A percentile compares a stretch with the other conserved stretches of the same genome.
These are phyloP conservation scores for Urocyon cinereoargenteus DNA, from an alignment of 2,797 vertebrate species.

Conservation along the genomic window DNA sequence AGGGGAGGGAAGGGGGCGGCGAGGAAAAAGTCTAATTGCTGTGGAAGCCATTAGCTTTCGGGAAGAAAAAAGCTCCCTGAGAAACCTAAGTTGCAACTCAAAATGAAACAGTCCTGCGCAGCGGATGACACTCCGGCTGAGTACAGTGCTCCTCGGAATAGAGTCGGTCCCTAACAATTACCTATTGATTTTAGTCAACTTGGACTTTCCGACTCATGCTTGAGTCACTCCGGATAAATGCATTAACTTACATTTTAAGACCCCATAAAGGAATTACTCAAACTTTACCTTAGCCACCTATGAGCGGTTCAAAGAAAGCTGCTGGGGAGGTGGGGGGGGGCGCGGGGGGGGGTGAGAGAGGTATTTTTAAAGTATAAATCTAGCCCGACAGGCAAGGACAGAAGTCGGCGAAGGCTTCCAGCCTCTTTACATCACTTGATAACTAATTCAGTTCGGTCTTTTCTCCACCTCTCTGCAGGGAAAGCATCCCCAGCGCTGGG, in stretches of 20 bases:
- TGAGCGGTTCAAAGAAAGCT: conserved; percentile 40
- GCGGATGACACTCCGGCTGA: conserved; percentile 26
- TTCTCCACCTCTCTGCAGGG: neutral
- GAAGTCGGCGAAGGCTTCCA: conserved; percentile 5
- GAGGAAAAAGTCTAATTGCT: conserved; percentile 71
- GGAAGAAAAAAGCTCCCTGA: conserved; percentile 24
- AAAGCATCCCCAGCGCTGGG: neutral
- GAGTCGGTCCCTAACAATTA: neutral
- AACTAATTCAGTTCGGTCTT: neutral
- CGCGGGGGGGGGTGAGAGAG: neutral
- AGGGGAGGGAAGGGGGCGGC: conserved; percentile 64
- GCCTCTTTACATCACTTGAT: conserved; percentile 39
- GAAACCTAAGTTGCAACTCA: conserved; percentile 57
- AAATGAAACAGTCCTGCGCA: conserved; percentile 57
- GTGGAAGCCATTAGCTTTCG: conserved; percentile 68
- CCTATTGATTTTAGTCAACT: conserved; percentile 63
- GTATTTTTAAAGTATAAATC: conserved; percentile 14
- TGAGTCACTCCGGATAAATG: conserved; percentile 51
- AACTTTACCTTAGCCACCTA: conserved; percentile 47
- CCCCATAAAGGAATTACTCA: conserved; percentile 59
- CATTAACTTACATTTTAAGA: conserved; percentile 52
- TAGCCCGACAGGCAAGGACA: conserved; percentile 29
- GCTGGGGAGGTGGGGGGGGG: neutral
- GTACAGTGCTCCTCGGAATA: neutral
- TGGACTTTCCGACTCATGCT: conserved; percentile 57